A percentile compares a stretch with the other conserved stretches of the same genome.
These are phyloP conservation scores for Pseudolaguvia tuberculata DNA, from an alignment of 2,113 vertebrate species.

Conservation along the genomic window DNA sequence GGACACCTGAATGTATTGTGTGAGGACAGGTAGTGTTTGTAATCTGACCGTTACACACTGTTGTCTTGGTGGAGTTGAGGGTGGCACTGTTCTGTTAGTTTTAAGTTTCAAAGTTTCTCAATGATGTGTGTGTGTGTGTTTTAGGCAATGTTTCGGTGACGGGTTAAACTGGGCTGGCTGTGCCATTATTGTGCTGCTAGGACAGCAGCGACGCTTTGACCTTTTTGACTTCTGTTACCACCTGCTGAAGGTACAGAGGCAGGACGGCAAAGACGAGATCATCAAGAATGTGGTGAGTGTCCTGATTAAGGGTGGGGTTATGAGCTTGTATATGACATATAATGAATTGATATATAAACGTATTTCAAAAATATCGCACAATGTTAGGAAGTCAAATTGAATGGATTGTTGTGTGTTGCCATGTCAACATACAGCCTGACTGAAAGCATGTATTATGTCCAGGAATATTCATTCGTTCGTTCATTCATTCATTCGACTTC, in stretches of 20 bases:
- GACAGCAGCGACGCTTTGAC: conserved; percentile 95
- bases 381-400: background rate
- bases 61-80: too few species aligned
- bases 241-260: conserved; percentile 93
- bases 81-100: too few species aligned
- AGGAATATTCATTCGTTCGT: too few species aligned
- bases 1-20: too few species aligned
- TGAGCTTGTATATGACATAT: too few species aligned
- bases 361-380: too few species aligned
- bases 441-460: background rate
- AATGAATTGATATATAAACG: too few species aligned
- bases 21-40: too few species aligned
- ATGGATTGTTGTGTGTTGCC: background rate
- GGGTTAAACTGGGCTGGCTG: conserved; percentile 98
- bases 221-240: conserved; percentile 99
- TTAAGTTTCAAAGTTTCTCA: too few species aligned
- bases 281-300: conserved; percentile 95
- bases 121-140: background rate
- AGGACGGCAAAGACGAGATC: conserved; percentile 98
- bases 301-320: background rate
- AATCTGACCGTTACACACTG: too few species aligned
- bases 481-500: too few species aligned
- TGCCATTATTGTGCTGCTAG: conserved; percentile 91
- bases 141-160: conserved; percentile 95
- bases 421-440: background rate